Evolutionary conservation across 2,797 vertebrate genomes (phyloP), one percentile per base, ranked within the genome.

Genomic region (Gallirallus australis): DNA sequence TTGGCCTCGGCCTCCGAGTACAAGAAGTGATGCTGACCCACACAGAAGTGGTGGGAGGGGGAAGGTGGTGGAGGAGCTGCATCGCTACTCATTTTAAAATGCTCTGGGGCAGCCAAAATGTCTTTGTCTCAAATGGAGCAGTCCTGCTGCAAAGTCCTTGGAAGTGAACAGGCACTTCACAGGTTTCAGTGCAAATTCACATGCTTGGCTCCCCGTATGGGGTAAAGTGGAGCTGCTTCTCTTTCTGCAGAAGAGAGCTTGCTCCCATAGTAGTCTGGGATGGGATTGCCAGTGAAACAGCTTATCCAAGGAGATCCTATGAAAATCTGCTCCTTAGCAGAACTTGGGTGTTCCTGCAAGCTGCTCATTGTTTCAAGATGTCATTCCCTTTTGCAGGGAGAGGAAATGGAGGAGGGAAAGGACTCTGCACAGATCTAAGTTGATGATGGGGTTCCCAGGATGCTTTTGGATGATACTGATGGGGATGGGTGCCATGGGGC

Each of bases 361-460:
- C 80, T 79, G 56, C 52, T 82, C 35, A 5, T 90, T 93, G 93
- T 90, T 94, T 89, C 87, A 91, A 89, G 90, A 84, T 86, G 70
- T 80, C 60, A 48, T 77, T 91, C 39, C 11, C 42, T 59, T 76
- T 52, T 60, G 42, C 5, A n/a, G 33, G 39, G 63, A 82, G 63
- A 89, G 73, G 87, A 93, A 86, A 21, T 69, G 79, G 79, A 91
- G 86, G 84, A 87, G 40, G 39, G 72, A 76, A 92, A 78, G 68
- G 73, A 83, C 45, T 76, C 69, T 35, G 85, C 80, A 61, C n/a
- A 31, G 69, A 65, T 78, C 76, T 37, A 35, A 65, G 50, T 68
- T 82, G 78, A 40, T 70, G 60, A 24, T 76, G 60, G 20, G 45
- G 31, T 95, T 96, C 68, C 70, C 25, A 25, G 83, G 63, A 37